Evolutionary conservation across 2,888 invertebrate genomes (phyloP).

Genomic region (Orthosia incerta): DNA sequence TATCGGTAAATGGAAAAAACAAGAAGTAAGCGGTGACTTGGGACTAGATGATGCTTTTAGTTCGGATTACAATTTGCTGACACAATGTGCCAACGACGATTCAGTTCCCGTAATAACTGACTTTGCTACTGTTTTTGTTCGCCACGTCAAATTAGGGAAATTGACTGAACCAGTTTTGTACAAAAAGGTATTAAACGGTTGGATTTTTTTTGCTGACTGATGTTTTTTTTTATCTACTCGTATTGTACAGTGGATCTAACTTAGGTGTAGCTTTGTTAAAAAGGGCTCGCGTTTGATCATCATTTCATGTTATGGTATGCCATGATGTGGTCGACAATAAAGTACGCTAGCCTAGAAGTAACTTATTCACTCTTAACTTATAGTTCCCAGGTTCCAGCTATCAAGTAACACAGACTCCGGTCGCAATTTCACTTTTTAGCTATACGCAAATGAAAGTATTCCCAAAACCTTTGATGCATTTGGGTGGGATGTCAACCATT

Average conservation of each 20-base stretch:
- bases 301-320: too few species aligned
- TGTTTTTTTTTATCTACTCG: background rate
- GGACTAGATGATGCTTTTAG: constrained; percentile 69
- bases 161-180: constrained; percentile 35
- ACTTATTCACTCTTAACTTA: too few species aligned
- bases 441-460: too few species aligned
- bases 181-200: constrained; percentile 4
- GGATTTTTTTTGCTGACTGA: background rate
- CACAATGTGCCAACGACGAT: constrained; percentile 66
- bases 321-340: too few species aligned
- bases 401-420: too few species aligned
- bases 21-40: constrained; percentile 62
- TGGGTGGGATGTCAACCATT: too few species aligned
- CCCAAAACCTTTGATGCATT: too few species aligned
- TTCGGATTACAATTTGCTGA: constrained; percentile 69
- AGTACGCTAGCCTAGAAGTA: too few species aligned
- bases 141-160: constrained; percentile 55
- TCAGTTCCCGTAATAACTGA: constrained; percentile 60
- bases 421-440: too few species aligned
- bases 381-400: too few species aligned
- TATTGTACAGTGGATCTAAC: background rate
- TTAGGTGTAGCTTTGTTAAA: background rate
- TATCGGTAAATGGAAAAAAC: constrained; percentile 57
- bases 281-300: too few species aligned
- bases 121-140: constrained; percentile 48